Conservation (phyloP, 2,113 vertebrate species). For the Pollimyrus isidori region DNA sequence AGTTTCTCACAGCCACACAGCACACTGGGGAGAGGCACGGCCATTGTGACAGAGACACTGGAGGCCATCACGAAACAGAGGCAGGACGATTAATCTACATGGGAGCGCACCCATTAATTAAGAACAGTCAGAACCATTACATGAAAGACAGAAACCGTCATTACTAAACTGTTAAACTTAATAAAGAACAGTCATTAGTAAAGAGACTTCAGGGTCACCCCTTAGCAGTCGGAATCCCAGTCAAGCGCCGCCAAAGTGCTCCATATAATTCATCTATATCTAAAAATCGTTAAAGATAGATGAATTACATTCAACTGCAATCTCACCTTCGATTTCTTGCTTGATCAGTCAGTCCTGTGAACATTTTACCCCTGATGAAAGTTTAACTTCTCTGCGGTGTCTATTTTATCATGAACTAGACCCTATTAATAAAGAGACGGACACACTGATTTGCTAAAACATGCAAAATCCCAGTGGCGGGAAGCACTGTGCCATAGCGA, state of each 20-base stretch:
- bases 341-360: background rate
- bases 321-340: background rate
- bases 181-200: background rate
- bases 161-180: conserved; percentile 1
- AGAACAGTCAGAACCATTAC: background rate
- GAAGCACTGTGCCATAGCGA: background rate
- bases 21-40: conserved; percentile 66
- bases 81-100: background rate
- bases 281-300: background rate
- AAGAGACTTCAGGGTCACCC: background rate
- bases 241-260: background rate
- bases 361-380: background rate
- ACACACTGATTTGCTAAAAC: background rate
- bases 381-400: background rate
- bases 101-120: background rate
- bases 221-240: background rate
- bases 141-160: background rate
- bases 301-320: background rate
- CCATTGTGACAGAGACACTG: background rate
- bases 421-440: background rate
- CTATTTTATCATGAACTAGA: background rate
- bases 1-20: conserved; percentile 91
- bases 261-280: background rate
- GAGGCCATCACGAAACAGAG: background rate
- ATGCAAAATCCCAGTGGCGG: background rate